phyloP scores from a whole-genome alignment of 2,888 invertebrate genomes.

The Apantesis nais region DNA sequence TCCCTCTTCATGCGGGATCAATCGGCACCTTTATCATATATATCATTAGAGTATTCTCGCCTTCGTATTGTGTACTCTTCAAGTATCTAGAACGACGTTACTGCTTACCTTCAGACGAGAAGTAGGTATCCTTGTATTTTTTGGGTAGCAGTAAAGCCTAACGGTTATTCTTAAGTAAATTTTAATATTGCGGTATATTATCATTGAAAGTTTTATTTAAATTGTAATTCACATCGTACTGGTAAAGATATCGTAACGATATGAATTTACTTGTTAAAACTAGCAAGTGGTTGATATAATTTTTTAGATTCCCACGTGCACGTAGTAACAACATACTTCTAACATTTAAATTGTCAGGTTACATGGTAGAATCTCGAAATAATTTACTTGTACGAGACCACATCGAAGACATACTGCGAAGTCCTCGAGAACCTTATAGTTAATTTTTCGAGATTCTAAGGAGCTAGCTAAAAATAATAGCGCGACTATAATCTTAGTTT shows the following conservation, averaged over 20 bases:
- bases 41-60: too few species aligned
- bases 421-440: background rate
- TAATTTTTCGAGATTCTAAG: background rate
- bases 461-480: background rate
- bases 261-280: slow-evolving; percentile 35
- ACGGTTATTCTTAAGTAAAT: background rate
- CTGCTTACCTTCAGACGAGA: too few species aligned
- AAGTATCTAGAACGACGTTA: too few species aligned
- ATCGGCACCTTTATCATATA: too few species aligned
- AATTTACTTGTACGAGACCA: background rate
- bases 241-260: slow-evolving; percentile 26
- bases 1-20: too few species aligned
- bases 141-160: background rate
- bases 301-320: background rate
- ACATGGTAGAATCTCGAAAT: background rate
- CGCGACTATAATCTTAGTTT: background rate
- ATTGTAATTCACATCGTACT: slow-evolving; percentile 32
- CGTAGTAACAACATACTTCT: background rate
- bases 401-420: background rate
- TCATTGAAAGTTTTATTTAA: slow-evolving; percentile 20
- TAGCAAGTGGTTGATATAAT: slow-evolving; percentile 30
- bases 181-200: background rate
- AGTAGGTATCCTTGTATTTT: background rate
- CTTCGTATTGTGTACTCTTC: too few species aligned
- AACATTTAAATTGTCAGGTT: background rate